A percentile compares a stretch with the other conserved stretches of the same genome.
These are phyloP conservation scores for Electrophaes corylata DNA, from an alignment of 2,888 invertebrate species.

Conservation along the genomic window DNA sequence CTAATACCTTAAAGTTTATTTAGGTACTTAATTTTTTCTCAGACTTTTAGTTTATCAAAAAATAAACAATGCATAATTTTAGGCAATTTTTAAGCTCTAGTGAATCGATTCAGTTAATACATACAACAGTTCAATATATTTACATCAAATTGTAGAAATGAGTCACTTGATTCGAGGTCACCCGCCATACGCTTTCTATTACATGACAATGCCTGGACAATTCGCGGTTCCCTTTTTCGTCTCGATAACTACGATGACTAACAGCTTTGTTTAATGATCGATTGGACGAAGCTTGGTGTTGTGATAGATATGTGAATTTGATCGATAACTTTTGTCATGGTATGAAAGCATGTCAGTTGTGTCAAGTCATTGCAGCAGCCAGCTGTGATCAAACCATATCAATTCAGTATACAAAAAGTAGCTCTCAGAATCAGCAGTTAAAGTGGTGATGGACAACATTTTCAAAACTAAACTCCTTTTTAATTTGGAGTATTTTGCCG, in stretches of 20 bases:
- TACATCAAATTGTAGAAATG: slow-evolving; percentile 33
- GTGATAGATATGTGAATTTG: slow-evolving; percentile 14
- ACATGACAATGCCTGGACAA: slow-evolving; percentile 46
- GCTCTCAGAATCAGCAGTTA: too few species aligned
- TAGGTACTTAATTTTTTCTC: too few species aligned
- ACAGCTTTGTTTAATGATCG: slow-evolving; percentile 35
- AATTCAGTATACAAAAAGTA: background rate
- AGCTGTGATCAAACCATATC: background rate
- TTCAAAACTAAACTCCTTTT: too few species aligned
- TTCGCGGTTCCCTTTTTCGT: slow-evolving; percentile 51
- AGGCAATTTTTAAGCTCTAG: background rate
- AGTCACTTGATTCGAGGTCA: slow-evolving; percentile 45
- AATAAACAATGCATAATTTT: too few species aligned
- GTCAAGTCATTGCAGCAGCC: slow-evolving; percentile 3
- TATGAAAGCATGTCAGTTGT: slow-evolving; percentile 9
- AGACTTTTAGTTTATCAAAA: too few species aligned
- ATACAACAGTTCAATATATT: background rate
- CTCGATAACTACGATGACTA: slow-evolving; percentile 59
- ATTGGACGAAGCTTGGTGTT: slow-evolving; percentile 5
- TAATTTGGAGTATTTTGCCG: too few species aligned
- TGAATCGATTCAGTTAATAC: background rate
- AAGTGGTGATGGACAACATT: too few species aligned
- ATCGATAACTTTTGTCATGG: slow-evolving; percentile 13
- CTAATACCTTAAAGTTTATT: too few species aligned
- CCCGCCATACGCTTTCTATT: slow-evolving; percentile 53